Evolutionary conservation across 2,888 invertebrate species (phyloP).

Genomic region (Sussaba pulchella): DNA sequence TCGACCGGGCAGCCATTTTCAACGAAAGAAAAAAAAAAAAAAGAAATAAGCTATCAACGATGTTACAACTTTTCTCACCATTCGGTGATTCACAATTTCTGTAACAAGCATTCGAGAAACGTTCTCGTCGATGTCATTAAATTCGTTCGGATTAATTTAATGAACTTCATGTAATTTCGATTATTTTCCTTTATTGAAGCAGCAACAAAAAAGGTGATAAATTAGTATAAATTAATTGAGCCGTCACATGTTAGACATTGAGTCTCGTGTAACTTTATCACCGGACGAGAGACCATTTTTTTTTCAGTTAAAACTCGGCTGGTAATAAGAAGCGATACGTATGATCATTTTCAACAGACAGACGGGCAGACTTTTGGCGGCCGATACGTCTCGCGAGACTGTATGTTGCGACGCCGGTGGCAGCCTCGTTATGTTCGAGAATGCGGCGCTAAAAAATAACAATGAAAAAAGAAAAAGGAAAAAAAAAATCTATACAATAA

Average conservation of each 20-base stretch:
- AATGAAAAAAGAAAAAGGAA: background rate
- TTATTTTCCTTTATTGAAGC: no score
- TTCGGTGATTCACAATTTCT: no score
- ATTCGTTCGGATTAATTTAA: no score
- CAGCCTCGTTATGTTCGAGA: constrained; percentile 50
- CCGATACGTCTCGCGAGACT: background rate
- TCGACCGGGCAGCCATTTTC: no score
- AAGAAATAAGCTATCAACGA: background rate
- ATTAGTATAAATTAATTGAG: no score
- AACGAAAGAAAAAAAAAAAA: background rate
- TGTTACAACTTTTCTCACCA: background rate
- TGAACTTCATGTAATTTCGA: no score
- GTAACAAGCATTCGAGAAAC: no score
- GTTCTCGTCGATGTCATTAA: no score
- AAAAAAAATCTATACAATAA: no score
- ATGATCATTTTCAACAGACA: constrained; percentile 16
- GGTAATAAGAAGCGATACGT: constrained; percentile 15
- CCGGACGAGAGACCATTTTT: background rate
- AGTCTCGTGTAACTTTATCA: background rate
- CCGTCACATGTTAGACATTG: no score
- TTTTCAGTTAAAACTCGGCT: background rate
- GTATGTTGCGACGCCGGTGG: constrained; percentile 36
- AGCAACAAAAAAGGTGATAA: no score
- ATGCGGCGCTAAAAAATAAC: constrained; percentile 6
- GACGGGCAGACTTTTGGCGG: constrained; percentile 21